Base-by-base conservation (phyloP, 1,140 invertebrate genomes). In the Melitaea cinxia region DNA sequence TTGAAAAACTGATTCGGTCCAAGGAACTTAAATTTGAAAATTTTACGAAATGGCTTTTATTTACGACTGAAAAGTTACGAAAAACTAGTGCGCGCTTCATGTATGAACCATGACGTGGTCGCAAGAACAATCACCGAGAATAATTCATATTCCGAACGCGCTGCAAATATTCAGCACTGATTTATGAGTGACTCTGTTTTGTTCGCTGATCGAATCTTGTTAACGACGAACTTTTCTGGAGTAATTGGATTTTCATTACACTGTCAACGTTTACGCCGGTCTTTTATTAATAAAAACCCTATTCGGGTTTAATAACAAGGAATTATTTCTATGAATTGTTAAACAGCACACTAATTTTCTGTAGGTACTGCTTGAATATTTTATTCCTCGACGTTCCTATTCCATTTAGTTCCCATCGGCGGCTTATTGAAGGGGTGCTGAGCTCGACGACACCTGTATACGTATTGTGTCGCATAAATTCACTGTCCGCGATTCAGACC, bases 91-190 rank as follows among this genome's bases (percentile, higher is more conserved):
- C 78, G 77, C 82, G 72, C 78, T 87, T 91, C 87, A 91, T 90
- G 88, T 91, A 89, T 91, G 89, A 92, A 91, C 88, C 88, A 91
- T 90, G 88, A 83, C 78, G 80, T 73, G 74, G 73, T 73, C 73
- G 77, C 82, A 86, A 84, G 85, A 89, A 89, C 88, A 87, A 89
- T 88, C 82, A 83, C 70, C 65, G 74, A 73, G 88, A 91, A 91
- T 91, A 91, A 91, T 91, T 92, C 86, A 92, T 92, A 89, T 89
- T 91, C 86, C 72, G 82, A 85, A 85, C 88, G 89, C 87, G 82
- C 89, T 83, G 86, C 84, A 85, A 91, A 88, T 84, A 85, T 81
- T 83, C 80, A 75, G 73, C 57, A 61, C 65, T 74, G 83, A 88
- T 87, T 87, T 86, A 88, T 77, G 78, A 69, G 53, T 33, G 42